Evolutionary conservation across 2,797 vertebrate species (phyloP), one percentile per base, ranked within the genome.

Genomic region (Periophthalmus magnuspinnatus): DNA sequence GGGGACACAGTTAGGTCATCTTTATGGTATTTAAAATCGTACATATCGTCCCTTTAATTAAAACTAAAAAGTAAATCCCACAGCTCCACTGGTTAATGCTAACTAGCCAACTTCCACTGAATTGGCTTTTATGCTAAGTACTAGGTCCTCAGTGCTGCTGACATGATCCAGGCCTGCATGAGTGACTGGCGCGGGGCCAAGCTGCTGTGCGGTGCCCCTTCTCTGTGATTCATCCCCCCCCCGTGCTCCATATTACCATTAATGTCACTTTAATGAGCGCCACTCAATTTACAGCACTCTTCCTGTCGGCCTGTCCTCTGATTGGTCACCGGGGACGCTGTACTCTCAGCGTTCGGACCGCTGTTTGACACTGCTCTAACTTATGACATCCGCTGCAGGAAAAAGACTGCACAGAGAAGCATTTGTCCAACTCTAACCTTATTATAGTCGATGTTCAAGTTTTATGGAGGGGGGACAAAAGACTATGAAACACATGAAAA

Each of bases 221-320:
- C 75, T 45, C 71, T 0, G 54, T 78, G 85, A 89, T 88, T 84
- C 71, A 81, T 87, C 84, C 81, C 79, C 80, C 70, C 81, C 82
- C 80, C 45, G 71, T 62, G 76, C 88, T 90, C 81, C 75, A 82
- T 88, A 83, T 87, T 73, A 76, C 83, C 86, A 86, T 90, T 90
- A 89, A 89, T 79, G 85, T 90, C 86, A 83, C 78, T 86, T 90
- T 90, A 87, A 91, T 86, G 84, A 90, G 86, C 13, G 66, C 77
- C 79, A 50, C 84, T 88, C 79, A 76, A 87, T 88, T 89, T 86
- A 90, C 84, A 52, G 65, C 76, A 73, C 32, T 69, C 81, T 78
- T 79, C 78, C 81, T 69, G 87, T 73, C 79, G 76, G 76, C 72
- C 74, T 79, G 76, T 70, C 38, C 77, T 71, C 70, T 74, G 71